These are phyloP conservation scores for Montipora capricornis DNA, from an alignment of 64 coral and sea anemone genomes.

Conservation along the genomic window DNA sequence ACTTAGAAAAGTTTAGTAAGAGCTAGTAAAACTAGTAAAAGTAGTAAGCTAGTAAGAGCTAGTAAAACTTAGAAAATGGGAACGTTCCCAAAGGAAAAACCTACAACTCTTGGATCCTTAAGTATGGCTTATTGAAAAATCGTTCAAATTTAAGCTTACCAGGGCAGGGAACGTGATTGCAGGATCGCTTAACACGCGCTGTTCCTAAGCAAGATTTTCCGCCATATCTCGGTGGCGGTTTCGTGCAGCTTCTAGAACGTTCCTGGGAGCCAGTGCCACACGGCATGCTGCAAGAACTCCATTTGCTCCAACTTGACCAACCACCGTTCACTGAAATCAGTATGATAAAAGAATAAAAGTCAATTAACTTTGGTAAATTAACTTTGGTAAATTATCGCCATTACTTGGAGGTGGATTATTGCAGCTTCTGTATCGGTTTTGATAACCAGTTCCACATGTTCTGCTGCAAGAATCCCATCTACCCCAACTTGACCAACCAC, in stretches of 20 bases:
- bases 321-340: conserved; percentile 9
- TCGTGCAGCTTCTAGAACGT: conserved; percentile 35
- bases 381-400: neutral
- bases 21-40: too few relatives aligned
- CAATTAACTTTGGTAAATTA: too few relatives aligned
- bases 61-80: too few relatives aligned
- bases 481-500: neutral
- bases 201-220: conserved; percentile 4
- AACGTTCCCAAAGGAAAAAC: too few relatives aligned
- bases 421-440: neutral
- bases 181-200: neutral
- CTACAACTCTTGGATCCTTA: too few relatives aligned
- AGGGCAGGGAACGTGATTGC: conserved; percentile 7
- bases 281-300: neutral
- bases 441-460: neutral
- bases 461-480: neutral
- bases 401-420: neutral
- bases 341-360: too few relatives aligned
- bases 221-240: neutral
- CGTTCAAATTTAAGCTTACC: neutral
- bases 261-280: conserved; percentile 19
- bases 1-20: too few relatives aligned
- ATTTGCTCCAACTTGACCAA: conserved; percentile 26
- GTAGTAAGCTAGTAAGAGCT: too few relatives aligned
- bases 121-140: too few relatives aligned